Base-by-base conservation (phyloP, 2,888 invertebrate genomes). In the Linhomoeus sp. region DNA sequence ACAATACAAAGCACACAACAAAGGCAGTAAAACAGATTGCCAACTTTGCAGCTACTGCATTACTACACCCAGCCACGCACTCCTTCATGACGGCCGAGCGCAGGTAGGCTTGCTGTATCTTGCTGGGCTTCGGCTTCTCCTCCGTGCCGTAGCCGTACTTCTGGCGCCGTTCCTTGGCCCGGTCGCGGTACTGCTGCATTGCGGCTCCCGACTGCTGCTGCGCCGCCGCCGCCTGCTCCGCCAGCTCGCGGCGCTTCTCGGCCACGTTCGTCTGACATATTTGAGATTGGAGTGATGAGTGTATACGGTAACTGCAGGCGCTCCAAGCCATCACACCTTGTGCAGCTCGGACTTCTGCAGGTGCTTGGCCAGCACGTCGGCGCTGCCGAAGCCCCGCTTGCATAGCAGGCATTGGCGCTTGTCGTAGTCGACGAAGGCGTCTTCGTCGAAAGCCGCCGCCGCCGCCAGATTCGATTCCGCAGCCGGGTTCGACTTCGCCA, bases 331-430 rank as follows among this genome's bases (percentile, higher is more conserved):
- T 20, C 42, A n/a, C 26, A 63, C 69, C 63, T 86, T 88, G 65
- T 97, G 97, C 47, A 97, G 72, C 53, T 87, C 83, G 0, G 94
- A 94, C 62, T 90, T 72, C 57, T 85, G 81, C 52, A 83, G 80
- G 68, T 97, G 97, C 62, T 63, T 84, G 14, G 76, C 74, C 17
- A 97, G 71, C 1, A 82, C 81, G 49, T 94, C 94, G 43, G 77
- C 75, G 20, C 81, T 84, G 1, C 83, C 81, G 65, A 97, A 88
- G 63, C 86, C 85, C 44, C 97, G 73, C 66, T 92, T 92, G 66
- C 97, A 97, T 15, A 97, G 72, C 23, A 92, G 71, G 63, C 97
- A 97, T 0, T 88, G 85, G 41, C 90, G 69, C 66, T 86, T 90
- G 24, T 51, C 51, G 76, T 82, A 85, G 67, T 94, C 92, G 5